Conservation (phyloP, 2,113 vertebrate species). For the Rhipidura dahli region DNA sequence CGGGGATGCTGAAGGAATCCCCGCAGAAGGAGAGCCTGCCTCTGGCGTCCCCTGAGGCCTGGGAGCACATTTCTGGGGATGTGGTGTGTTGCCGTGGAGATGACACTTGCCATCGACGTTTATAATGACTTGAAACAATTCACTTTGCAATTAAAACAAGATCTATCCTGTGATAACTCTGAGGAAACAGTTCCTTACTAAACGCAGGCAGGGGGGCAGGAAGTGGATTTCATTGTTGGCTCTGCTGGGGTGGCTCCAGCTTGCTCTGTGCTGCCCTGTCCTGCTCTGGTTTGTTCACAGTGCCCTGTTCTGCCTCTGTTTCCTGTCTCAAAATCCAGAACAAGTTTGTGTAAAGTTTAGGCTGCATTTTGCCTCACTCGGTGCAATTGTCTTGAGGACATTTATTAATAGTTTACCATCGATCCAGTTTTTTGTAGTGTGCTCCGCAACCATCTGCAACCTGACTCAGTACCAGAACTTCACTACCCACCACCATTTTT, state of each 20-base stretch:
- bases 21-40: background rate
- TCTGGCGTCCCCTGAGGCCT: background rate
- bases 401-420: background rate
- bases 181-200: slow-evolving; percentile 1
- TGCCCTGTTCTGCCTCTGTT: background rate
- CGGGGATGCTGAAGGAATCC: rapidly evolving
- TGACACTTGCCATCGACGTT: slow-evolving; percentile 16
- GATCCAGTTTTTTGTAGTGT: background rate
- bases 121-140: slow-evolving; percentile 16
- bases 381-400: background rate
- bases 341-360: background rate
- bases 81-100: background rate
- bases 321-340: slow-evolving; percentile 32
- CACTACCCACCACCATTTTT: background rate
- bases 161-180: background rate
- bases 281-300: background rate
- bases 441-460: rapidly evolving
- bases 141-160: background rate
- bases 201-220: background rate
- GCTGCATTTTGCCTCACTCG: background rate
- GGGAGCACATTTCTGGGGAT: background rate
- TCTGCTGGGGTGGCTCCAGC: background rate
- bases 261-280: background rate
- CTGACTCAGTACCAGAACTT: background rate
- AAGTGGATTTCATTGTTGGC: slow-evolving; percentile 8